A percentile compares a stretch with the other conserved stretches of the same genome.
Evolutionary conservation across 2,797 vertebrate species (phyloP).

Genomic region (Syngnathus rostellatus): DNA sequence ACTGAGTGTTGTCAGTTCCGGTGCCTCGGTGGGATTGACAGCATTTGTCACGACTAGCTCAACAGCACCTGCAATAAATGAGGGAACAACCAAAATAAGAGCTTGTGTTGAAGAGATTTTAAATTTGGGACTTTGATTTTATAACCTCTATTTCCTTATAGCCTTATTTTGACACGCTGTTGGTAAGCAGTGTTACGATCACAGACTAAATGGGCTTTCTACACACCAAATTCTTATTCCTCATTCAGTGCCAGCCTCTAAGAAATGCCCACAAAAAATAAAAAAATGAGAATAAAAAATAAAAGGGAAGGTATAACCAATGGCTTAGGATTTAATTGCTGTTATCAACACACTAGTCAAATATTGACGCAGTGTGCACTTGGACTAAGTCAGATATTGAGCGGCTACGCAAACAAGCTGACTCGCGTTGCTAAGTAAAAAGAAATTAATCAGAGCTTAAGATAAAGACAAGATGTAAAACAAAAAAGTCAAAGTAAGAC

Average conservation of each 20-base stretch:
- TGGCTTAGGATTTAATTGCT: slow-evolving; percentile 10
- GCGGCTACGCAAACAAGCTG: background rate
- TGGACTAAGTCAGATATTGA: background rate
- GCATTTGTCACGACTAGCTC: background rate
- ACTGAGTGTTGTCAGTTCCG: too few species aligned
- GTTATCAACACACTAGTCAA: background rate
- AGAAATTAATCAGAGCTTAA: too few species aligned
- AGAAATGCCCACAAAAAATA: background rate
- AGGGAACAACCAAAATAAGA: background rate
- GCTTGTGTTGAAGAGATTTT: too few species aligned
- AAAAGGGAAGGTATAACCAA: background rate
- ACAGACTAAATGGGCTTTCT: background rate
- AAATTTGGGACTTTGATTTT: too few species aligned
- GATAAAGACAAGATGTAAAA: too few species aligned
- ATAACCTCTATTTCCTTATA: too few species aligned
- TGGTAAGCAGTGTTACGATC: background rate
- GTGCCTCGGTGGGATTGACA: background rate
- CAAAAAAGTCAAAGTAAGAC: background rate
- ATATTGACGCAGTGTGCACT: background rate
- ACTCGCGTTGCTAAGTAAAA: too few species aligned
- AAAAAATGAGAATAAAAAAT: background rate
- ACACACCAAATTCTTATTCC: background rate
- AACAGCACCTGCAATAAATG: background rate
- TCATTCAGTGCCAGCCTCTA: background rate
- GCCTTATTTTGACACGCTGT: background rate